These are phyloP conservation scores for Mythimna pallens DNA, from an alignment of 2,888 invertebrate genomes.

Conservation along the genomic window DNA sequence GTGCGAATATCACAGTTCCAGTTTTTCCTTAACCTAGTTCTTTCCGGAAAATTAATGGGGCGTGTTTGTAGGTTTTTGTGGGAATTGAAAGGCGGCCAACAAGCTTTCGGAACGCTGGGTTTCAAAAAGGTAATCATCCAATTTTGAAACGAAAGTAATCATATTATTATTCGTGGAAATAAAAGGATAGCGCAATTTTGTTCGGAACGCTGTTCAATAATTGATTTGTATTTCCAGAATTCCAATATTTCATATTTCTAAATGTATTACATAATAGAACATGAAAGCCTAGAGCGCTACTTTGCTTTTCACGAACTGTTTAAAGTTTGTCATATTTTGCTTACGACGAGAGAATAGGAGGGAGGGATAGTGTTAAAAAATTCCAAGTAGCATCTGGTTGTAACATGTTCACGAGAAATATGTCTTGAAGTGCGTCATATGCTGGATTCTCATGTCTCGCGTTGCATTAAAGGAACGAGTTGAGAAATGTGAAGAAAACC, in stretches of 20 bases:
- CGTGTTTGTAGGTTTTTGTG: slow-evolving; percentile 61
- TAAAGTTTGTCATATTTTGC: slow-evolving; percentile 63
- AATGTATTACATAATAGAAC: slow-evolving; percentile 47
- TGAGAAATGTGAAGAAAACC: slow-evolving; percentile 44
- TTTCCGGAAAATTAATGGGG: slow-evolving; percentile 60
- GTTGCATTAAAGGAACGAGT: slow-evolving; percentile 52
- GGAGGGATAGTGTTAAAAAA: slow-evolving; percentile 49
- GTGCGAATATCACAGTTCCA: slow-evolving; percentile 39
- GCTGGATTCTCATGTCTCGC: slow-evolving; percentile 54
- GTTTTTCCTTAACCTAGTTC: slow-evolving; percentile 60
- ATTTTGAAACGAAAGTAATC: slow-evolving; percentile 55
- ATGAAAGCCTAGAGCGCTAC: slow-evolving; percentile 64
- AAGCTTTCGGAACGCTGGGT: slow-evolving; percentile 46
- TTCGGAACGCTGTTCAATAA: slow-evolving; percentile 28
- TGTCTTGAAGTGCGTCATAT: slow-evolving; percentile 57
- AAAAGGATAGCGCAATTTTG: slow-evolving; percentile 45
- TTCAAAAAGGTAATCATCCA: slow-evolving; percentile 59
- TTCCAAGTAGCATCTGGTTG: slow-evolving; percentile 60
- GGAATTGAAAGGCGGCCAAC: slow-evolving; percentile 59
- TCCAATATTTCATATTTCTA: slow-evolving; percentile 15
- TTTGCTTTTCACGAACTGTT: slow-evolving; percentile 64
- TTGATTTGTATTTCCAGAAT: slow-evolving; percentile 37
- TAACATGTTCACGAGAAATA: slow-evolving; percentile 59
- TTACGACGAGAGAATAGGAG: slow-evolving; percentile 44
- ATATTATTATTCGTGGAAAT: slow-evolving; percentile 43